phyloP scores from a whole-genome alignment of 2,888 invertebrate species.

The Beris morrisii region DNA sequence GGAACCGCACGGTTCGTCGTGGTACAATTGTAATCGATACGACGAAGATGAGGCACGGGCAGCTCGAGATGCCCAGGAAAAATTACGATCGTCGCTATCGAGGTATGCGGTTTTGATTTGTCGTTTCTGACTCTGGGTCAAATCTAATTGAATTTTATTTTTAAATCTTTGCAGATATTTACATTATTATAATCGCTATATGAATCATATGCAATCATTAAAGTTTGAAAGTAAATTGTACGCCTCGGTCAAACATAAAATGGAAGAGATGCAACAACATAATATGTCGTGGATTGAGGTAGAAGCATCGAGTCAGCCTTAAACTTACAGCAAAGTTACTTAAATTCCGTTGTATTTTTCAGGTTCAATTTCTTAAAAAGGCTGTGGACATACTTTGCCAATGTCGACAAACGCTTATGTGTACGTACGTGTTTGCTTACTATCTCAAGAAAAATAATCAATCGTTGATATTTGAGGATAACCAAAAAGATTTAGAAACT shows the following conservation, averaged over 20 bases:
- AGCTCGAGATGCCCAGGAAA: constrained; percentile 94
- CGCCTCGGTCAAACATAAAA: constrained; percentile 93
- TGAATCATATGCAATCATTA: constrained; percentile 99
- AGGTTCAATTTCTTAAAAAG: constrained; percentile 97
- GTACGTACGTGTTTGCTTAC: constrained; percentile 99
- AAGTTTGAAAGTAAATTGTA: constrained; percentile 97
- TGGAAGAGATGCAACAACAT: constrained; percentile 99
- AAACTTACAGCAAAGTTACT: neutral
- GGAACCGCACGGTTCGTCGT: constrained; percentile 97
- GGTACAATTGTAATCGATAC: constrained; percentile 98
- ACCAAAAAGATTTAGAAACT: constrained; percentile 96
- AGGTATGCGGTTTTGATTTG: constrained; percentile 64
- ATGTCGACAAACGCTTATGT: constrained; percentile 97
- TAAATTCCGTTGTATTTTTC: constrained; percentile 29
- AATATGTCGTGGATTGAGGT: constrained; percentile 99
- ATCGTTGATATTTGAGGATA: constrained; percentile 97
- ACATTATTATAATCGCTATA: constrained; percentile 98
- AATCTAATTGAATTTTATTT: neutral
- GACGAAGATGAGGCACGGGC: constrained; percentile 97
- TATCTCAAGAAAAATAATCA: constrained; percentile 98
- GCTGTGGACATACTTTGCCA: constrained; percentile 96
- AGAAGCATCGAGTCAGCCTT: constrained; percentile 29
- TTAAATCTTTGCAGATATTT: constrained; percentile 71
- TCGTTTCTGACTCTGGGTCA: neutral
- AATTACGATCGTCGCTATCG: constrained; percentile 89